Evolutionary conservation across 2,797 vertebrate species (phyloP).

Genomic region (Dryobates pubescens): DNA sequence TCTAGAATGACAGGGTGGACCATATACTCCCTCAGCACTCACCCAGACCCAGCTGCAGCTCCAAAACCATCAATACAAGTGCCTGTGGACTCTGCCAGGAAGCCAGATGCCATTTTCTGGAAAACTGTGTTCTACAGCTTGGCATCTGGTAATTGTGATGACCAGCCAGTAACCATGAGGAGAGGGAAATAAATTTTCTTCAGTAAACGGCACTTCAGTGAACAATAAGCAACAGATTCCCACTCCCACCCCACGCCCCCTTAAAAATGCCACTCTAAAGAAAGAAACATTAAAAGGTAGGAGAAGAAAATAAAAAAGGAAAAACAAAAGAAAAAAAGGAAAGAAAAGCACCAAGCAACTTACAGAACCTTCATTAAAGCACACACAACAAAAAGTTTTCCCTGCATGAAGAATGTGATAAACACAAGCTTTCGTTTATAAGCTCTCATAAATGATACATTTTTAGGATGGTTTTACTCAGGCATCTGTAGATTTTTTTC

Average conservation of each 20-base stretch:
- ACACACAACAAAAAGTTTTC: not conserved
- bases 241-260: not conserved
- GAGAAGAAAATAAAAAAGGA: not conserved
- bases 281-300: not conserved
- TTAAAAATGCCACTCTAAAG: not conserved
- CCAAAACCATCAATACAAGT: conserved; percentile 28
- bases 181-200: conserved; percentile 43
- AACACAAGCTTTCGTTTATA: conserved; percentile 26
- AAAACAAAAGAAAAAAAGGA: not conserved
- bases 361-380: not conserved
- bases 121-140: conserved; percentile 47
- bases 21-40: conserved; percentile 2
- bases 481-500: conserved; percentile 52
- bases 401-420: not conserved
- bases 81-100: conserved; percentile 26
- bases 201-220: conserved; percentile 1
- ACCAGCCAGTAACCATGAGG: conserved; percentile 33
- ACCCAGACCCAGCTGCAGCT: conserved; percentile 50
- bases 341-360: not conserved
- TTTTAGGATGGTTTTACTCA: conserved; percentile 34
- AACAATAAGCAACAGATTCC: not conserved
- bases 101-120: conserved; percentile 58
- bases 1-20: conserved; percentile 36
- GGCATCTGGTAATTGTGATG: conserved; percentile 46
- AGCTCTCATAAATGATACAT: conserved; percentile 44